phyloP scores from a whole-genome alignment of 1,140 invertebrate species.

The Babylonia areolata region DNA sequence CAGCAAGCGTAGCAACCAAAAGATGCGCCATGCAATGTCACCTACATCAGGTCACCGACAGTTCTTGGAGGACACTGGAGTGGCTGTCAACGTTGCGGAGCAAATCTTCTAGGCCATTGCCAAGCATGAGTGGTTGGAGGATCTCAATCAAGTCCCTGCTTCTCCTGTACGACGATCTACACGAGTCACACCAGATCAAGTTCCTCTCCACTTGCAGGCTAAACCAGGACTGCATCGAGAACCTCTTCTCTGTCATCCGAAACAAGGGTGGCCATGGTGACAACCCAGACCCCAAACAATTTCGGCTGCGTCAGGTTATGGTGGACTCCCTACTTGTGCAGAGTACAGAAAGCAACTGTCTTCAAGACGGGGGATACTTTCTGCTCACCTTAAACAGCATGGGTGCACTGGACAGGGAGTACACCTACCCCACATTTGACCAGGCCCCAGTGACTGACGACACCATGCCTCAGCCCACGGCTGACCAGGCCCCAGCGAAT shows the following conservation, averaged over 20 bases:
- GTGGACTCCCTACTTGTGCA: constrained; percentile 14
- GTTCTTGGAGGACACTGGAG: not conserved
- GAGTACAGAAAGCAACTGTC: constrained; percentile 1
- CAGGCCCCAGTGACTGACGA: not conserved
- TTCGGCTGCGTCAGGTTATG: constrained; percentile 11
- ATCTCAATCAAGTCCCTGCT: not conserved
- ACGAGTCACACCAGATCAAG: not conserved
- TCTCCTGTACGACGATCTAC: not conserved
- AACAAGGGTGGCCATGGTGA: constrained; percentile 9
- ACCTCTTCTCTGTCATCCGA: constrained; percentile 4
- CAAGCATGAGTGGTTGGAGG: not conserved
- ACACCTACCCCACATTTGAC: not conserved
- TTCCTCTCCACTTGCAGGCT: not conserved
- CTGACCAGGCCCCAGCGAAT: not conserved
- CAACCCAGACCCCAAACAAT: not conserved
- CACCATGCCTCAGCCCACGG: not conserved
- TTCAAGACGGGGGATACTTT: constrained; percentile 2
- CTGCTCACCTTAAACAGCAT: not conserved
- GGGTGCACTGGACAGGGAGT: not conserved
- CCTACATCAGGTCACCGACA: not conserved
- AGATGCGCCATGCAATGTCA: not conserved
- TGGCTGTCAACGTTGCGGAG: not conserved
- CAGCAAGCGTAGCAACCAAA: not conserved
- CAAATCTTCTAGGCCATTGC: not conserved
- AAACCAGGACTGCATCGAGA: constrained; percentile 30